These are phyloP conservation scores for Gymnosoma rotundatum DNA, from an alignment of 2,888 invertebrate species.

Conservation along the genomic window DNA sequence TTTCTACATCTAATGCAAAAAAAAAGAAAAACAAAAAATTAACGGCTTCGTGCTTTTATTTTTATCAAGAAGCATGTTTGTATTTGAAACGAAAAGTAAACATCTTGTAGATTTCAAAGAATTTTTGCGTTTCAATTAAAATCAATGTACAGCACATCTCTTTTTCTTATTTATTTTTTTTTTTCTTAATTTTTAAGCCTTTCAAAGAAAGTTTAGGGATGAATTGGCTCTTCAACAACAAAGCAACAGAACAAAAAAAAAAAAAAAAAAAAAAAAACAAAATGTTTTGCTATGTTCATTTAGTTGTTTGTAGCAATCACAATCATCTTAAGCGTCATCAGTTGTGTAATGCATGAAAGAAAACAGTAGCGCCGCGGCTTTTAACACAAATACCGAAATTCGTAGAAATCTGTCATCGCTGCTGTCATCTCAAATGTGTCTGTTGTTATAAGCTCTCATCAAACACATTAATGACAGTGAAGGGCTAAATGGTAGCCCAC, in stretches of 20 bases:
- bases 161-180: slow-evolving; percentile 8
- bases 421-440: slow-evolving; percentile 74
- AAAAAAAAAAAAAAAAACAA: slow-evolving; percentile 5
- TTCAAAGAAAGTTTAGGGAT: slow-evolving; percentile 67
- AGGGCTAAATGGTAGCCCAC: slow-evolving; percentile 19
- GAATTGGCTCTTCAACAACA: slow-evolving; percentile 56
- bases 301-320: slow-evolving; percentile 44
- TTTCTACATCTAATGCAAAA: slow-evolving; percentile 40
- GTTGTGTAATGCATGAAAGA: slow-evolving; percentile 75
- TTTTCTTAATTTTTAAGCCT: slow-evolving; percentile 58
- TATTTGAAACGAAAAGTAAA: slow-evolving; percentile 53
- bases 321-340: slow-evolving; percentile 69
- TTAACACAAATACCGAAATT: slow-evolving; percentile 76
- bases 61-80: slow-evolving; percentile 44
- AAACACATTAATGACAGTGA: slow-evolving; percentile 30
- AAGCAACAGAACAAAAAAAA: slow-evolving; percentile 9
- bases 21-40: not conserved
- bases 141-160: slow-evolving; percentile 51
- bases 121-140: slow-evolving; percentile 66
- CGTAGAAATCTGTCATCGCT: slow-evolving; percentile 81
- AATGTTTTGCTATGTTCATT: slow-evolving; percentile 10
- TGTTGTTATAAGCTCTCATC: slow-evolving; percentile 68
- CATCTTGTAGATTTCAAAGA: slow-evolving; percentile 64
- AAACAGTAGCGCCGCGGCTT: slow-evolving; percentile 78
- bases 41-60: slow-evolving; percentile 43